Evolutionary conservation across 2,113 vertebrate species (phyloP).

Genomic region (Lepidothrix coronata): DNA sequence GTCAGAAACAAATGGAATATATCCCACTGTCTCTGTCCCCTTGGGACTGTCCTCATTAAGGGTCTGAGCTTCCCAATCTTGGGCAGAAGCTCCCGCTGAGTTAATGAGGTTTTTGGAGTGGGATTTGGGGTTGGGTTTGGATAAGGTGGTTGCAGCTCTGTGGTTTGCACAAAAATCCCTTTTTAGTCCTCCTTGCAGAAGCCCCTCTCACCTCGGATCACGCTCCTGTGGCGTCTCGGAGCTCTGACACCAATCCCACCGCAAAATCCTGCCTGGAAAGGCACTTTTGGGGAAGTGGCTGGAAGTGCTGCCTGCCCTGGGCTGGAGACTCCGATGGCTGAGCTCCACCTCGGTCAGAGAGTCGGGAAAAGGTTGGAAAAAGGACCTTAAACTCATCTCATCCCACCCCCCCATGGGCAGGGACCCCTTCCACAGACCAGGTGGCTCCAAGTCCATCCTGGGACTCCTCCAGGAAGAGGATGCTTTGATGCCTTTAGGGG

Average conservation of each 20-base stretch:
- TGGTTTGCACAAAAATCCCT: not conserved
- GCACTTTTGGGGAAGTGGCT: not conserved
- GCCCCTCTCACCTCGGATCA: not conserved
- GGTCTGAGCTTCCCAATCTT: not conserved
- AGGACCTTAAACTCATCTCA: not conserved
- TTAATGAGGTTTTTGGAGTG: not conserved
- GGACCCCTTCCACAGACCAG: not conserved
- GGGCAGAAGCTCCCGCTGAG: not conserved
- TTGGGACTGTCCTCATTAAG: conserved; percentile 13
- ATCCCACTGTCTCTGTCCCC: not conserved
- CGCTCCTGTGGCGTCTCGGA: not conserved
- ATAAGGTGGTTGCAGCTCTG: not conserved
- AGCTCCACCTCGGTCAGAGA: not conserved
- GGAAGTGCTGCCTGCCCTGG: rapidly evolving
- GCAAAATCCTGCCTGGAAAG: not conserved
- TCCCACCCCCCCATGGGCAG: not conserved
- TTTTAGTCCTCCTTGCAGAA: not conserved
- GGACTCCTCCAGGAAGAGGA: not conserved
- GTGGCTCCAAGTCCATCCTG: not conserved
- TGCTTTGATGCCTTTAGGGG: not conserved
- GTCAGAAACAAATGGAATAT: not conserved
- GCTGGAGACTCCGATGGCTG: not conserved
- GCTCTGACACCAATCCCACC: not conserved
- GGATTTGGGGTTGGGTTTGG: not conserved
- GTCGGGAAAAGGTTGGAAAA: not conserved